These are phyloP conservation scores for Trogon melanurus DNA, from an alignment of 2,113 vertebrate species.

Conservation along the genomic window DNA sequence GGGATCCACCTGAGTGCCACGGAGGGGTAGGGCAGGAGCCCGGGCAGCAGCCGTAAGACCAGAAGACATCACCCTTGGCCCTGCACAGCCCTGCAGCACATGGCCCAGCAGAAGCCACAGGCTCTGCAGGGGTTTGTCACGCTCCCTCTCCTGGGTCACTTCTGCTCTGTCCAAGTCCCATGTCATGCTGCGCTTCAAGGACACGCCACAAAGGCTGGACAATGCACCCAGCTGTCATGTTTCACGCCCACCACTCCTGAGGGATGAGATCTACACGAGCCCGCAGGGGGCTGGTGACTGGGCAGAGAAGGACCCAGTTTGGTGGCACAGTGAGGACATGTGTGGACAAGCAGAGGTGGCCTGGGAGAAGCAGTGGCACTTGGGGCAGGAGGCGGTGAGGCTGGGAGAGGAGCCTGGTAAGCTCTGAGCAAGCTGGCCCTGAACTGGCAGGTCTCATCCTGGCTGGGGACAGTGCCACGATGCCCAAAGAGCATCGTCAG, in stretches of 20 bases:
- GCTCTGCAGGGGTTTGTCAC: background rate
- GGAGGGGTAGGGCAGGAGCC: background rate
- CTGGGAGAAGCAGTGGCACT: accelerated
- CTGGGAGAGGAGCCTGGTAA: accelerated
- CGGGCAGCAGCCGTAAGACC: accelerated
- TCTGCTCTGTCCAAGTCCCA: background rate
- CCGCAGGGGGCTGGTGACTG: background rate
- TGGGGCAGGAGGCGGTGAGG: background rate
- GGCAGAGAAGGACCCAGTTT: background rate
- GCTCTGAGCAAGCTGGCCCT: too few relatives aligned
- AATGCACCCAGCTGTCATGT: accelerated
- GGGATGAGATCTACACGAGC: background rate
- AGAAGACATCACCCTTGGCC: background rate
- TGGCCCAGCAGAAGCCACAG: background rate
- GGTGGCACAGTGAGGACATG: accelerated
- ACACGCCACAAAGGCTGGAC: background rate
- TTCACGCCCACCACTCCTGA: background rate
- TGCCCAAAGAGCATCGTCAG: accelerated
- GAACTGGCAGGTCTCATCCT: accelerated
- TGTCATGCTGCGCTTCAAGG: background rate
- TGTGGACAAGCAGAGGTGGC: background rate
- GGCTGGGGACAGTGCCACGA: accelerated
- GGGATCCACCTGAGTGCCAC: background rate
- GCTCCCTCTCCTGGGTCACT: background rate
- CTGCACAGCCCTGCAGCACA: background rate